Conservation (phyloP, 2,888 invertebrate species). For the Cepaea hortensis region DNA sequence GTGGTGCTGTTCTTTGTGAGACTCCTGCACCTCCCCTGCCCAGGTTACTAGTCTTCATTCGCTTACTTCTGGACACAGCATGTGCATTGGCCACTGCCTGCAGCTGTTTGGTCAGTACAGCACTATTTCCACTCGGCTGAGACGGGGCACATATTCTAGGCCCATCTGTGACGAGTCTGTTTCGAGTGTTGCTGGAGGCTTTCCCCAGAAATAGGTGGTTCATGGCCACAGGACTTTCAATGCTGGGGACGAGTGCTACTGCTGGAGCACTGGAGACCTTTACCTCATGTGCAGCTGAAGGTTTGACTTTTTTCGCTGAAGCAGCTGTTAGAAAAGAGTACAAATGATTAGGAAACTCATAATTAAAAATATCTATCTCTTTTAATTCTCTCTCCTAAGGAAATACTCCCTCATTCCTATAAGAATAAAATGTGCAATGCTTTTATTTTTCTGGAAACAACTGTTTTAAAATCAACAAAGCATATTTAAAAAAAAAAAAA, state of each 20-base stretch:
- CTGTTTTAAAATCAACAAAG: too few relatives aligned
- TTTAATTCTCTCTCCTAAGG: neutral
- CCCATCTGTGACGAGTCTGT: conserved; percentile 68
- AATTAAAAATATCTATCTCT: too few relatives aligned
- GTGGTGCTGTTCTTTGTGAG: neutral
- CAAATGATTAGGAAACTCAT: neutral
- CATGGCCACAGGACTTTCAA: conserved; percentile 72
- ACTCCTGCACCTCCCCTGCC: neutral
- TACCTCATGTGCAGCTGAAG: neutral
- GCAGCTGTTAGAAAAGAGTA: conserved; percentile 61
- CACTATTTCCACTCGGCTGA: conserved; percentile 15
- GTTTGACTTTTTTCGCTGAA: conserved; percentile 60
- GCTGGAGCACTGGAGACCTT: conserved; percentile 41
- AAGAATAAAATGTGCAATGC: neutral
- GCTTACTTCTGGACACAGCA: conserved; percentile 47
- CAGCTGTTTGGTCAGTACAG: conserved; percentile 50
- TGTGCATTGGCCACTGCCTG: conserved; percentile 51
- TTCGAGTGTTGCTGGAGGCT: conserved; percentile 55
- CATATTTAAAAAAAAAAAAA: too few relatives aligned
- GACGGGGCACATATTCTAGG: conserved; percentile 61
- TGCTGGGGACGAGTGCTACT: conserved; percentile 63
- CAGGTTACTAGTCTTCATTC: conserved; percentile 30
- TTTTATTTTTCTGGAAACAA: neutral
- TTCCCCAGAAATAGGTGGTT: conserved; percentile 74
- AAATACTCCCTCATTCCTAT: neutral